Conservation (phyloP, 1,140 invertebrate species). For the Cheumatopsyche charites region DNA sequence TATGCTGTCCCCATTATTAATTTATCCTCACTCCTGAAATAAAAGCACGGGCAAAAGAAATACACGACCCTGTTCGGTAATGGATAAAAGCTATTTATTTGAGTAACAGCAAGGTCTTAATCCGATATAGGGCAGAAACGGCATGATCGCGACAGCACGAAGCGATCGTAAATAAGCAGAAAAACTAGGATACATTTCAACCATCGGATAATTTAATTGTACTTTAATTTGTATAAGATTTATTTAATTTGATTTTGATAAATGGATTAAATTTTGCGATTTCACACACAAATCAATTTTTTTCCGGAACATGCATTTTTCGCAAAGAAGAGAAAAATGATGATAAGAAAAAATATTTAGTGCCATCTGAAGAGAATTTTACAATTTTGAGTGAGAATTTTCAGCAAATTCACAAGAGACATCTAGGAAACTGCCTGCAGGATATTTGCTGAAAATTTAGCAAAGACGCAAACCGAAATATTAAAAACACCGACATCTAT, state of each 20-base stretch:
- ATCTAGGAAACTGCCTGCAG: neutral
- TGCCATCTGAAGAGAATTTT: slow-evolving; percentile 3
- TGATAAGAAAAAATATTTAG: slow-evolving; percentile 2
- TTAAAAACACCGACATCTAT: neutral
- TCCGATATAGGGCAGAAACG: slow-evolving; percentile 14
- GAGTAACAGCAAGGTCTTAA: slow-evolving; percentile 4
- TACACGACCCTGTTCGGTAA: neutral
- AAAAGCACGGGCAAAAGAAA: slow-evolving; percentile 18
- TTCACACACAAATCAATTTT: too few relatives aligned
- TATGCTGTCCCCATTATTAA: slow-evolving; percentile 28
- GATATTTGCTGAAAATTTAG: slow-evolving; percentile 6
- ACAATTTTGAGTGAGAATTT: neutral
- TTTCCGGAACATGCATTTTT: too few relatives aligned
- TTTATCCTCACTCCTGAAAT: slow-evolving; percentile 23
- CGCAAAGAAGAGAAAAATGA: too few relatives aligned
- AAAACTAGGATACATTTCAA: neutral
- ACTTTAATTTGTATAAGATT: slow-evolving; percentile 22
- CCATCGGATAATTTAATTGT: too few relatives aligned
- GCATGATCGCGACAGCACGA: slow-evolving; percentile 15
- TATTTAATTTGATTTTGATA: neutral
- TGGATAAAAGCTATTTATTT: slow-evolving; percentile 29
- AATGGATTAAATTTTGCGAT: neutral
- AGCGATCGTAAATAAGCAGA: neutral
- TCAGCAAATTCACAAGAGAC: slow-evolving; percentile 1
- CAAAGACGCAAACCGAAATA: slow-evolving; percentile 23